Evolutionary conservation across 2,113 vertebrate species (phyloP).

Genomic region (Phalacrocorax pelagicus): DNA sequence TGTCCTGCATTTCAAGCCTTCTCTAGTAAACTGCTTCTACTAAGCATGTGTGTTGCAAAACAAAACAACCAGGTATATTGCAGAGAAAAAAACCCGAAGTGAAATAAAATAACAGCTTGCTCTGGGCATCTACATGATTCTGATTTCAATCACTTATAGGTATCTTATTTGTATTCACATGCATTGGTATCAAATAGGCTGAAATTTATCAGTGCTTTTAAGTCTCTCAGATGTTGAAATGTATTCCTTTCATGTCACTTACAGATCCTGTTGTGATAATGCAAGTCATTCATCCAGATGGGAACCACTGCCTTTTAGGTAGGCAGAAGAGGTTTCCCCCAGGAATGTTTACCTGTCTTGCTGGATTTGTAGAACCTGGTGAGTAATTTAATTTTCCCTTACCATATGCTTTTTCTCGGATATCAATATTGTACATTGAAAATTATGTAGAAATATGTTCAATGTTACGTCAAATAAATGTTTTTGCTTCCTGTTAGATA

Average conservation of each 20-base stretch:
- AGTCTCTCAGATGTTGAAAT: not conserved
- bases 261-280: slow-evolving; percentile 97
- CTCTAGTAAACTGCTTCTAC: not conserved
- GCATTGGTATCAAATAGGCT: not conserved
- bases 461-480: not conserved
- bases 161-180: not conserved
- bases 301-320: slow-evolving; percentile 90
- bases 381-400: not conserved
- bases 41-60: not conserved
- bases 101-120: not conserved
- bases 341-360: slow-evolving; percentile 92
- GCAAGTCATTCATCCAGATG: slow-evolving; percentile 93
- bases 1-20: not conserved
- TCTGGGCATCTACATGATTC: not conserved
- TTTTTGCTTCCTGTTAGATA: not conserved
- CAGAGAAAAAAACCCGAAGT: not conserved
- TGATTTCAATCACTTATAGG: not conserved
- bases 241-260: not conserved
- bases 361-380: slow-evolving; percentile 96
- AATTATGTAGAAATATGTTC: not conserved
- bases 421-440: not conserved
- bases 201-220: not conserved
- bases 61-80: not conserved
- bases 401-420: not conserved
- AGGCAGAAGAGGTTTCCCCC: slow-evolving; percentile 88